Conservation (phyloP, 2,113 vertebrate genomes). For the Ramphastos sulfuratus region DNA sequence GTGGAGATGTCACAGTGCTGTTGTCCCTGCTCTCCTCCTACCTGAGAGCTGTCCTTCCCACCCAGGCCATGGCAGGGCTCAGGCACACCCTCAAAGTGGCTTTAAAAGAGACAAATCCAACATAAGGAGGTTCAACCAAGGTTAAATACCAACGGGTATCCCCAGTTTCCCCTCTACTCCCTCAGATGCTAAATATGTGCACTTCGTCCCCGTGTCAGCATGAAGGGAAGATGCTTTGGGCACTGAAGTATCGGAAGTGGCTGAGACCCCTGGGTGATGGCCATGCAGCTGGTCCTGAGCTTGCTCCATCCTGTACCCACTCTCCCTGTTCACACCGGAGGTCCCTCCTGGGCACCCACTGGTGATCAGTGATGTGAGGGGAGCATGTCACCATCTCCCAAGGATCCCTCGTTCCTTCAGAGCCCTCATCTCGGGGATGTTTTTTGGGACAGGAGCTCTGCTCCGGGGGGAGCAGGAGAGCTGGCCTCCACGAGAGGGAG, state of each 20-base stretch:
- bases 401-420: accelerated
- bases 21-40: background rate
- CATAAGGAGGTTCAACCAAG: accelerated
- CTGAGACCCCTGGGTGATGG: accelerated
- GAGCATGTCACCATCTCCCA: background rate
- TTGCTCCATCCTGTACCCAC: accelerated
- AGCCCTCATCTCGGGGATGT: accelerated
- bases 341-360: background rate
- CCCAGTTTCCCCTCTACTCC: background rate
- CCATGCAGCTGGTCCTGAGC: accelerated
- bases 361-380: accelerated
- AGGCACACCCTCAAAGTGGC: background rate
- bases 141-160: background rate
- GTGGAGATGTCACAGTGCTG: background rate
- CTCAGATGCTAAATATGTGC: accelerated
- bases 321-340: accelerated
- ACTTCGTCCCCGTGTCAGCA: accelerated
- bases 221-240: background rate
- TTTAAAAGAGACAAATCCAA: background rate
- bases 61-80: accelerated
- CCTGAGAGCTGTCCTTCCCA: accelerated
- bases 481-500: constrained; percentile 47
- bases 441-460: background rate
- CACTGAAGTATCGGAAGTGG: background rate
- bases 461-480: accelerated